phyloP scores from a whole-genome alignment of 1,140 invertebrate genomes.

The Orussus abietinus region DNA sequence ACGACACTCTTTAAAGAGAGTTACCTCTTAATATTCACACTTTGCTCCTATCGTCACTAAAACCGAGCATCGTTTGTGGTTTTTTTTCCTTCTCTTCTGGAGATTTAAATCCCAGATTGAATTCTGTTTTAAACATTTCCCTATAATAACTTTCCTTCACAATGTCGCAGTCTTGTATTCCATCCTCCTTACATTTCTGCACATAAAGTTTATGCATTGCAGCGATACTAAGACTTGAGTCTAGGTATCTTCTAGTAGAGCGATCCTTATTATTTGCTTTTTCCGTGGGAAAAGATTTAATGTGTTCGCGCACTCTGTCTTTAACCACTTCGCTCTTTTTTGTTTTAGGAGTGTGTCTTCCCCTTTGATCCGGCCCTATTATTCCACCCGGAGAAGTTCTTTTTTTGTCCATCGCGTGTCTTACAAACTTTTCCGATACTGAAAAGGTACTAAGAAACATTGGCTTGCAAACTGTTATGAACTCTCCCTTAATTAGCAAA shows the following conservation, averaged over 20 bases:
- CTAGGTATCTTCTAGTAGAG: slow-evolving; percentile 20
- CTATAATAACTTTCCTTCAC: slow-evolving; percentile 34
- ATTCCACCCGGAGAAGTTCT: slow-evolving; percentile 23
- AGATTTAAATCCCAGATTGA: slow-evolving; percentile 29
- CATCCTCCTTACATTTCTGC: slow-evolving; percentile 23
- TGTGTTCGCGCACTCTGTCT: slow-evolving; percentile 27
- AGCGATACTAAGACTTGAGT: slow-evolving; percentile 24
- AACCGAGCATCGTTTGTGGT: background rate
- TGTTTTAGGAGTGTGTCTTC: slow-evolving; percentile 27
- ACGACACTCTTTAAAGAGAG: no score
- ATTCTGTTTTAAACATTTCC: slow-evolving; percentile 34
- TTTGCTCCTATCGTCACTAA: slow-evolving; percentile 7
- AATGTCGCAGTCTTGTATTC: slow-evolving; percentile 24
- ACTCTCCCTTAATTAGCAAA: slow-evolving; percentile 22
- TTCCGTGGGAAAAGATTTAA: slow-evolving; percentile 24
- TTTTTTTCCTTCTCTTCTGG: slow-evolving; percentile 10
- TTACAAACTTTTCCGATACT: slow-evolving; percentile 31
- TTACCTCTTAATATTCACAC: no score
- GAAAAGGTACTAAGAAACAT: slow-evolving; percentile 35
- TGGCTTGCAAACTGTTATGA: slow-evolving; percentile 31
- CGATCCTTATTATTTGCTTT: slow-evolving; percentile 20
- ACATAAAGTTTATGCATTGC: slow-evolving; percentile 31
- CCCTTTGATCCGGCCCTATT: slow-evolving; percentile 28
- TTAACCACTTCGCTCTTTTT: slow-evolving; percentile 29
- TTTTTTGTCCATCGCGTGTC: slow-evolving; percentile 32